Percentiles rank a stretch among this genome's conserved stretches.
These are phyloP conservation scores for Spialia ferax DNA, from an alignment of 2,888 invertebrate species.

Conservation along the genomic window DNA sequence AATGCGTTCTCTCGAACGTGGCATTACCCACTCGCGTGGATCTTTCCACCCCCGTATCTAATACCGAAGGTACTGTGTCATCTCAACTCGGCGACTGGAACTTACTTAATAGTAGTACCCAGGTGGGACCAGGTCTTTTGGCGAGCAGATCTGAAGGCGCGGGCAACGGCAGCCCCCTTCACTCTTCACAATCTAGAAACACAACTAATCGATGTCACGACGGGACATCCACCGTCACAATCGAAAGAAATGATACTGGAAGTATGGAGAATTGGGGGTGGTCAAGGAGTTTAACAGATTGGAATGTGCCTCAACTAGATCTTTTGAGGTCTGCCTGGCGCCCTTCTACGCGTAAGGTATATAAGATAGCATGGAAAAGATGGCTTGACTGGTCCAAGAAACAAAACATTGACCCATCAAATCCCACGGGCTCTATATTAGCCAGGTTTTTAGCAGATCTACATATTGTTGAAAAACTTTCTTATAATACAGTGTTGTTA, in stretches of 20 bases:
- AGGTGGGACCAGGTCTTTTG: too few species aligned
- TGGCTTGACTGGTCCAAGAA: neutral
- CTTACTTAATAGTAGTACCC: too few species aligned
- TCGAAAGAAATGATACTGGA: neutral
- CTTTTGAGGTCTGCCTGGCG: neutral
- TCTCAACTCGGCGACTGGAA: neutral
- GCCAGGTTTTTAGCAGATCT: neutral
- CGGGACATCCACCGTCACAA: too few species aligned
- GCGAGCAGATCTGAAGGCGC: too few species aligned
- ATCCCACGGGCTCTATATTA: neutral
- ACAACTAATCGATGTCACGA: too few species aligned
- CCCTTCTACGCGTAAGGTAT: slow-evolving; percentile 5
- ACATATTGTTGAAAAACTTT: neutral
- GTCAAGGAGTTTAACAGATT: neutral
- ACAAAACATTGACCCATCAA: neutral
- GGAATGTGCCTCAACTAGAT: neutral
- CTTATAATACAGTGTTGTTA: neutral
- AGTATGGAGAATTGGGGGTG: slow-evolving; percentile 1
- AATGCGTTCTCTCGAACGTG: slow-evolving; percentile 40
- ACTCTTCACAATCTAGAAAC: too few species aligned
- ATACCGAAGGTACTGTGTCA: slow-evolving; percentile 10
- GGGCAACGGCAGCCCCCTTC: too few species aligned
- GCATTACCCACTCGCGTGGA: neutral
- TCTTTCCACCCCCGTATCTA: neutral
- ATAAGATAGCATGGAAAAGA: slow-evolving; percentile 36